phyloP scores from a whole-genome alignment of 2,888 invertebrate genomes.

The Drosophila multiciliata region DNA sequence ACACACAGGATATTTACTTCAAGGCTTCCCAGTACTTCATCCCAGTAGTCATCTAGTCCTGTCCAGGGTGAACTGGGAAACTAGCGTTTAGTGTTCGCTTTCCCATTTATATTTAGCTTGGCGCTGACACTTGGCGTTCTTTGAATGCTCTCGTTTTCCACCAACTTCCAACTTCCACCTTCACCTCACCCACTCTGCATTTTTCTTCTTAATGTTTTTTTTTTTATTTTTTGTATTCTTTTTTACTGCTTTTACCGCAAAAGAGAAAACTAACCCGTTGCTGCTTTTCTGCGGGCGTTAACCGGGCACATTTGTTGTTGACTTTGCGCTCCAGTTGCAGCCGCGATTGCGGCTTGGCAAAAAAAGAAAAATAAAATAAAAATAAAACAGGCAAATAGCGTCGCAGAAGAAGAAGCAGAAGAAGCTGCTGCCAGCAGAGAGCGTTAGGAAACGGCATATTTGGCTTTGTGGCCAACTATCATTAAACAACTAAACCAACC shows the following conservation, averaged over 20 bases:
- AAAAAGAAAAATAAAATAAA: constrained; percentile 15
- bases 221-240: constrained; percentile 19
- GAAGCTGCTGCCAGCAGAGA: constrained; percentile 1
- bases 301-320: constrained; percentile 71
- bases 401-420: constrained; percentile 1
- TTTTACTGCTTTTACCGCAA: constrained; percentile 19
- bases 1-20: neutral
- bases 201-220: constrained; percentile 31
- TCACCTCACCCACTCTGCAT: neutral
- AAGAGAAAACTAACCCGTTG: constrained; percentile 14
- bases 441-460: constrained; percentile 60
- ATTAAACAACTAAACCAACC: constrained; percentile 71
- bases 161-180: neutral
- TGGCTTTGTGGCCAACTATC: constrained; percentile 72
- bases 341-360: constrained; percentile 45
- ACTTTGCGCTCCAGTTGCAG: constrained; percentile 76
- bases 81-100: constrained; percentile 6
- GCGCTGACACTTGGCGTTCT: constrained; percentile 55
- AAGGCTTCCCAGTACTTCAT: neutral
- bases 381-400: constrained; percentile 17
- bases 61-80: constrained; percentile 5
- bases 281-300: constrained; percentile 73
- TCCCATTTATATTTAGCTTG: constrained; percentile 15
- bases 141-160: constrained; percentile 36
- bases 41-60: neutral